Evolutionary conservation across 2,113 vertebrate genomes (phyloP).

Genomic region (Aythya baeri): DNA sequence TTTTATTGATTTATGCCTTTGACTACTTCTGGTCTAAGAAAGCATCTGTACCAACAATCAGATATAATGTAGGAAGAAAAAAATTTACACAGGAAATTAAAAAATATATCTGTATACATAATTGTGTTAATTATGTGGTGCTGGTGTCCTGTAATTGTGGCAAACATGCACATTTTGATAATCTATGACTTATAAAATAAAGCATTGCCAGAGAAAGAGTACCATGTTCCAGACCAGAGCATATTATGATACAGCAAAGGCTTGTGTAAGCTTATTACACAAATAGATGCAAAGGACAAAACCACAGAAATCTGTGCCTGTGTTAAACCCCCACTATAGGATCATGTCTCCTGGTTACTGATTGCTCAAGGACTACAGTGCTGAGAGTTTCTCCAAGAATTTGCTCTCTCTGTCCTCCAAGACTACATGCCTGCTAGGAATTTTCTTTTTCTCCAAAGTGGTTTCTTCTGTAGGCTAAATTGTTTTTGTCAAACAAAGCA

Average conservation of each 20-base stretch:
- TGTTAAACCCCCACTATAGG: not conserved
- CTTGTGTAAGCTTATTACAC: not conserved
- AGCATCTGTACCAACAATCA: not conserved
- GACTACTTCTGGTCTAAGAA: not conserved
- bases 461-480: not conserved
- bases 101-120: not conserved
- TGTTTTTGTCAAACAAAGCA: not conserved
- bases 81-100: not conserved
- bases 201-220: not conserved
- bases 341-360: not conserved
- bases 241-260: not conserved
- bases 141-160: not conserved
- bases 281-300: not conserved
- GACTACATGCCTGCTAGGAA: not conserved
- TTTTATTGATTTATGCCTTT: not conserved
- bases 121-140: not conserved
- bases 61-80: not conserved
- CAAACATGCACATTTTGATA: not conserved
- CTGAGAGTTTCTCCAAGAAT: not conserved
- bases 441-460: not conserved
- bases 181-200: not conserved
- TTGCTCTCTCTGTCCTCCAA: not conserved
- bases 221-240: not conserved
- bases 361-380: not conserved
- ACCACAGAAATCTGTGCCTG: not conserved